Base-by-base conservation (phyloP, 2,888 invertebrate genomes). In the Drosophila suboccidentalis region DNA sequence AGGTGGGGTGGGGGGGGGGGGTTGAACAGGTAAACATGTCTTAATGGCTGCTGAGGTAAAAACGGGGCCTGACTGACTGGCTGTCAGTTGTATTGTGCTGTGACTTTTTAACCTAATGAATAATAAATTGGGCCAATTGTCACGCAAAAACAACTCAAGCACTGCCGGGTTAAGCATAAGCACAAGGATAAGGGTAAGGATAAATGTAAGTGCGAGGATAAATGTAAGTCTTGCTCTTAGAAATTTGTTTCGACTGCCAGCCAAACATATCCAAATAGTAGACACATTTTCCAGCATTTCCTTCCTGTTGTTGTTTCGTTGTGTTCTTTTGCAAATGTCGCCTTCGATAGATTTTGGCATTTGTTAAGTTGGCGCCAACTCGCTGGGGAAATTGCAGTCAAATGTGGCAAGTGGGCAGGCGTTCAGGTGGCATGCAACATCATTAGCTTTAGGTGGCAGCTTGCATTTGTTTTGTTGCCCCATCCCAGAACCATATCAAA, bases 51-150 rank as follows among this genome's bases (percentile, higher is more conserved):
- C 77, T 70, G 51, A 71, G 65, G 80, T 79, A 76, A 75, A 22
- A 75, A 22, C 46, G 26, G 17, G 36, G 64, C 41, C 69, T 75
- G 76, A 79, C 76, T 87, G 89, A 87, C 89, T 87, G 79, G 75
- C 87, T 85, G 84, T 87, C 88, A 89, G 86, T 83, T 73, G 81
- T 78, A 67, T 77, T 81, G 75, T 66, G 78, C 81, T 87, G 77
- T 89, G 91, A 91, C 91, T 91, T 90, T 86, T 91, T 89, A 90
- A 84, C 87, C 80, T 82, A 78, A 86, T 91, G 84, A 91, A 91
- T 91, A 88, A 91, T 91, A 90, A 87, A 91, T 91, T 82, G 87
- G 82, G 78, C 81, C 87, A 89, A 91, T 91, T 91, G 91, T 91
- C 91, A 91, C 89, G 88, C 78, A 90, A 87, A 84, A 84, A 85